Evolutionary conservation across 2,888 invertebrate species (phyloP), one percentile per base, ranked within the genome.

Genomic region (Drosophila rubida): DNA sequence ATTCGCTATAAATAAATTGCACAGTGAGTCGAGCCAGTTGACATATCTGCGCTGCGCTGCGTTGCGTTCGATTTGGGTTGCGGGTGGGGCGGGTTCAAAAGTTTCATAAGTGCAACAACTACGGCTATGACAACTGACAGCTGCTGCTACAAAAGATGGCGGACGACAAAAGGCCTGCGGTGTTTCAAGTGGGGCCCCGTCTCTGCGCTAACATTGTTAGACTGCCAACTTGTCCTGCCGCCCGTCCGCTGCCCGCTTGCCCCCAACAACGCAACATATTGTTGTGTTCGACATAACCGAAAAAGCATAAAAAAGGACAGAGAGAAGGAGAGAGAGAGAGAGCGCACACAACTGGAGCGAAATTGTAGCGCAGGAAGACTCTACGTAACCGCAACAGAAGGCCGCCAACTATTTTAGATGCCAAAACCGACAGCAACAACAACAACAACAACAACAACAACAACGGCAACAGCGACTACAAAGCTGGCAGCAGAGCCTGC

Each of bases 321-420:
- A 32, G n/a, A 23, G 39, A 55, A 53, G 61, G 39, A 23, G 48
- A 19, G 32, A 32, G 32, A 23, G 39, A 55, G 55, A 63, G 39
- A 23, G 48, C 14, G 46, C 25, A 54, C 37, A 32, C 58, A 69
- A 53, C 55, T 57, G 32, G 58, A 51, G 51, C 61, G 64, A 78
- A 60, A 75, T 65, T 66, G 63, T 46, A 30, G 65, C 57, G 55
- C 65, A 69, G 69, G 65, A 74, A 74, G 84, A 75, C 65, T 78
- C 41, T 0, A 80, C 63, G 81, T 80, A 80, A 73, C 80, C 83
- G 60, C 80, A 80, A 75, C 79, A 82, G 83, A 78, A 76, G 78
- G 86, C 73, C 78, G 74, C 78, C 80, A 83, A 82, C 78, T 79
- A 85, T 82, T 85, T 85, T 72, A 75, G 80, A 71, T 82, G 83